Evolutionary conservation across 2,888 invertebrate species (phyloP).

Genomic region (Synanthedon formicaeformis): DNA sequence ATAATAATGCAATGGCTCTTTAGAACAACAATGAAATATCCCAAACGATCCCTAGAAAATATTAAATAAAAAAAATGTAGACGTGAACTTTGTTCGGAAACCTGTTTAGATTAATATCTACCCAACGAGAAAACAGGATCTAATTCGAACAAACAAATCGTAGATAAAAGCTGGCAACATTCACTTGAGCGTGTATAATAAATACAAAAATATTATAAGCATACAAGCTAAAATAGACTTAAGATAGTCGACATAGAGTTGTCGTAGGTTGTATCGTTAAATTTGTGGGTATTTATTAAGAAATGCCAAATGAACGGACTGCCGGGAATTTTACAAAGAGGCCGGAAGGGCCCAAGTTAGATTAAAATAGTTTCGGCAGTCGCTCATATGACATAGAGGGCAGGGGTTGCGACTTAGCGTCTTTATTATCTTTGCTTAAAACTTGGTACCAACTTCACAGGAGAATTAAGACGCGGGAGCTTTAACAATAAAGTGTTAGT

Average conservation of each 20-base stretch:
- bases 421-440: slow-evolving; percentile 1
- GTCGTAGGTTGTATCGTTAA: slow-evolving; percentile 1
- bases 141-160: not conserved
- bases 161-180: not conserved
- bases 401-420: not conserved
- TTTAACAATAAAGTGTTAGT: no score
- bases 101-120: no score
- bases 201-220: not conserved
- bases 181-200: not conserved
- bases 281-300: slow-evolving; percentile 42
- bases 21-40: no score
- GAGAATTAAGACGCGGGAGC: not conserved
- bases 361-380: slow-evolving; percentile 50
- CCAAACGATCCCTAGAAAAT: no score
- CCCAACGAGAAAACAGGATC: not conserved
- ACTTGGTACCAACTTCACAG: not conserved
- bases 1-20: no score
- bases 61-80: no score
- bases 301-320: slow-evolving; percentile 33
- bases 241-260: slow-evolving; percentile 5
- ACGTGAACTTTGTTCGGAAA: no score
- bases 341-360: slow-evolving; percentile 38
- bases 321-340: slow-evolving; percentile 40
- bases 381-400: slow-evolving; percentile 21
- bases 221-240: slow-evolving; percentile 8